A percentile compares a stretch with the other conserved stretches of the same genome.
These are phyloP conservation scores for Ophion ellenae DNA, from an alignment of 2,888 invertebrate species.

Conservation along the genomic window DNA sequence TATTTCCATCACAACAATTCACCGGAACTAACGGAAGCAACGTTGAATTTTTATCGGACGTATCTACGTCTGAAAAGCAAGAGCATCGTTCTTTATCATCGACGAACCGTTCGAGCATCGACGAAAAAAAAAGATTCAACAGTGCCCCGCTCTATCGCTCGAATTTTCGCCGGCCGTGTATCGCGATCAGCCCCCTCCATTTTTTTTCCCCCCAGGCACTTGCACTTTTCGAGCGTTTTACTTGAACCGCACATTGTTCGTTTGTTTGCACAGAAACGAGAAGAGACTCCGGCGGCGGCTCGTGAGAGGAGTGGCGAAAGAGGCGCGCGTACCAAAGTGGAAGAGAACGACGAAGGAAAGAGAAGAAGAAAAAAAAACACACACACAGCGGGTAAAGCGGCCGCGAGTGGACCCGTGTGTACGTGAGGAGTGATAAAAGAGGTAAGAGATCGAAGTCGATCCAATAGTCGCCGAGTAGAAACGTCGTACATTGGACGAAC, in stretches of 20 bases:
- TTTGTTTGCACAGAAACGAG: slow-evolving; percentile 59
- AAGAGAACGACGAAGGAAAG: slow-evolving; percentile 10
- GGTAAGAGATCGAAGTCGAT: slow-evolving; percentile 4
- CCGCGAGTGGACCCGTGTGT: neutral
- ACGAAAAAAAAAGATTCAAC: neutral
- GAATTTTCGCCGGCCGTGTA: neutral
- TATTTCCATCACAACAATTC: no score
- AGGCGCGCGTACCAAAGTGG: slow-evolving; percentile 33
- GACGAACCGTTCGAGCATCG: no score
- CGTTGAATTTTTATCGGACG: no score
- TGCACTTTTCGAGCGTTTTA: slow-evolving; percentile 9
- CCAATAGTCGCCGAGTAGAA: slow-evolving; percentile 10
- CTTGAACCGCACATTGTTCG: neutral
- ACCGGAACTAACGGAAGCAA: no score
- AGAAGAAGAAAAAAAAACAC: neutral
- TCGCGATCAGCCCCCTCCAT: no score
- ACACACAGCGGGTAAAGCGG: no score
- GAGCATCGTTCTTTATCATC: no score
- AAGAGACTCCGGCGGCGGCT: slow-evolving; percentile 65
- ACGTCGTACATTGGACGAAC: slow-evolving; percentile 48
- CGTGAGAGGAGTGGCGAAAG: slow-evolving; percentile 39
- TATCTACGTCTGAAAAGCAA: no score
- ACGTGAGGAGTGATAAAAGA: slow-evolving; percentile 8
- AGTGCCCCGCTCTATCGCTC: neutral
- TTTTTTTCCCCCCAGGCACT: no score